A percentile compares a stretch with the other conserved stretches of the same genome.
phyloP scores from a whole-genome alignment of 2,888 invertebrate genomes.

The Ischnus inquisitorius region DNA sequence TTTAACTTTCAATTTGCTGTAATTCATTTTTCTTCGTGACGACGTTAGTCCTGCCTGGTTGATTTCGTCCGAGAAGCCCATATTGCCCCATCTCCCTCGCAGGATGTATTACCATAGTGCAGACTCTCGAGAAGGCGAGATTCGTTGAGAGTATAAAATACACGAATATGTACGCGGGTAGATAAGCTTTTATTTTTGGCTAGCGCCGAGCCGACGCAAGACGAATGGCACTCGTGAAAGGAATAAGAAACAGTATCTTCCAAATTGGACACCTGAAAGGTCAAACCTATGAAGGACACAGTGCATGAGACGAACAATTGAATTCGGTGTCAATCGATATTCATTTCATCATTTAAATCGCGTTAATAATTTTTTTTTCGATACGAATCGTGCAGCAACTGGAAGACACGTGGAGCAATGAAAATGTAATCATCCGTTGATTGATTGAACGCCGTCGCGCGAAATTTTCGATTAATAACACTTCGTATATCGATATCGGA shows the following conservation, averaged over 20 bases:
- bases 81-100: too few relatives aligned
- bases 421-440: neutral
- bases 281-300: too few relatives aligned
- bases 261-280: too few relatives aligned
- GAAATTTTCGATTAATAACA: neutral
- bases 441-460: neutral
- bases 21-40: too few relatives aligned
- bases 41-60: too few relatives aligned
- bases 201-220: neutral
- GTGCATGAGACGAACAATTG: too few relatives aligned
- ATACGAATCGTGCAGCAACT: neutral
- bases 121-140: neutral
- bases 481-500: neutral
- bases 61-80: too few relatives aligned
- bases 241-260: too few relatives aligned
- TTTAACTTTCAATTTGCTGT: too few relatives aligned
- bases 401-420: neutral
- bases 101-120: neutral
- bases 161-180: constrained; percentile 33
- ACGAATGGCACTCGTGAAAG: neutral
- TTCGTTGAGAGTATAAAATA: constrained; percentile 32
- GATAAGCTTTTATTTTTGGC: constrained; percentile 8
- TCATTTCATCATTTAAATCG: too few relatives aligned
- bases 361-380: neutral
- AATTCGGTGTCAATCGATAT: too few relatives aligned